Evolutionary conservation across 1,140 invertebrate genomes (phyloP), one percentile per base, ranked within the genome.

Genomic region (Pantala flavescens): DNA sequence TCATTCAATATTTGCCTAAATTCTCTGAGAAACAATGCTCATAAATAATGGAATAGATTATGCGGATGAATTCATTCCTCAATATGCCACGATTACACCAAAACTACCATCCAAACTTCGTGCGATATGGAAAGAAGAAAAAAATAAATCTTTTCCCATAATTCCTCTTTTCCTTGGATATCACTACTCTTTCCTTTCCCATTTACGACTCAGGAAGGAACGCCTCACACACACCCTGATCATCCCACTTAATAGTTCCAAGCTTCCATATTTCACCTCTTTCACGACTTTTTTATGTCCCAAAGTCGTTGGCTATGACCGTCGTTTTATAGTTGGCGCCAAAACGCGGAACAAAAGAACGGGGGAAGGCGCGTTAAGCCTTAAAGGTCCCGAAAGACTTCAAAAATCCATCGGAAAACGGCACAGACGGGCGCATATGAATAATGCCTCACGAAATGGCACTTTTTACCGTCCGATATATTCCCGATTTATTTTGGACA

Each of bases 401-500:
- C 49, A 63, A 63, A 36, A 63, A 63, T 63, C 49, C 49, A 19
- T 63, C 49, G 49, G 12, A 63, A 14, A 63, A 14, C 49, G 9
- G 49, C 49, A 63, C 49, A 63, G 49, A 63, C 49, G n/a, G 49
- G 49, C 49, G 49, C 49, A 21, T 63, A 63, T 63, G 49, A 63
- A 63, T 63, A 63, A 63, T 63, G 49, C 49, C 12, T 14, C 2
- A 63, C 49, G 16, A 63, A 63, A 63, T 63, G 16, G 49, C 49
- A 63, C 12, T 19, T 63, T 63, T 63, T 63, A 63, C 49, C n/a
- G 49, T 19, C n/a, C n/a, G 3, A n/a, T 3, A 63, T 63, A 63
- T 21, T 63, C 49, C 12, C 12, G 49, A 63, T 63, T 63, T 63
- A 63, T 63, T 63, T 63, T 12, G 49, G 49, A 63, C 16, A 63